A percentile compares a stretch with the other conserved stretches of the same genome.
phyloP scores from a whole-genome alignment of 1,140 invertebrate genomes.

The Anthonomus grandis region DNA sequence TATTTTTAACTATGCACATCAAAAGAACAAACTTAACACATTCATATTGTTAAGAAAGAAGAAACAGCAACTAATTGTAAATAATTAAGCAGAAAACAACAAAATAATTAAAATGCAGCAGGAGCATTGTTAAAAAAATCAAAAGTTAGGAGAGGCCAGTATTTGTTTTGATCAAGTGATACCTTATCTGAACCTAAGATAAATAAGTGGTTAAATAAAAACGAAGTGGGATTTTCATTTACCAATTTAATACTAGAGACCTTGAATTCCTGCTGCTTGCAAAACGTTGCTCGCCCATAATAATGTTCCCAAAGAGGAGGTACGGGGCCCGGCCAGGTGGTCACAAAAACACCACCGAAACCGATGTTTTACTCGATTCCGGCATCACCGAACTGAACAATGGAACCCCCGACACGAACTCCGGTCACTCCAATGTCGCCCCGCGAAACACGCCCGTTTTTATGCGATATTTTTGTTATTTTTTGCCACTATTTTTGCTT shows the following conservation, averaged over 20 bases:
- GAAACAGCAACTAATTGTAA: no score
- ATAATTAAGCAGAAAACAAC: no score
- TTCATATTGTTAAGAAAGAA: no score
- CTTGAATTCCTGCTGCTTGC: constrained; percentile 30
- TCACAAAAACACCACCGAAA: constrained; percentile 33
- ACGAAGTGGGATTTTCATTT: constrained; percentile 26
- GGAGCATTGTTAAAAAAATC: no score
- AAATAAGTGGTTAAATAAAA: no score
- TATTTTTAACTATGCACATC: no score
- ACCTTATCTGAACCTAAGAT: no score
- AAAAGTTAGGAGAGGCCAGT: no score
- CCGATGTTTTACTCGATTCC: constrained; percentile 24
- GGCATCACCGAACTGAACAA: no score
- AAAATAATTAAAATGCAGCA: no score
- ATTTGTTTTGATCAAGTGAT: constrained; percentile 18
- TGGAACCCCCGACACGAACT: constrained; percentile 4
- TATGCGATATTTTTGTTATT: constrained; percentile 7
- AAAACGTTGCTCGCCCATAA: constrained; percentile 35
- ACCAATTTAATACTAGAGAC: constrained; percentile 37
- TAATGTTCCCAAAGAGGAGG: constrained; percentile 33
- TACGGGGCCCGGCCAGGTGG: constrained; percentile 38
- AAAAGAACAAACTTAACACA: no score
- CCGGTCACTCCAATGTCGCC: neutral
- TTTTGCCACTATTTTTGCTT: constrained; percentile 13
- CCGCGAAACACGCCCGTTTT: constrained; percentile 7